A percentile compares a stretch with the other conserved stretches of the same genome.
These are phyloP conservation scores for Mesorhabditis spiculigera DNA, from an alignment of 2,888 invertebrate species.

Conservation along the genomic window DNA sequence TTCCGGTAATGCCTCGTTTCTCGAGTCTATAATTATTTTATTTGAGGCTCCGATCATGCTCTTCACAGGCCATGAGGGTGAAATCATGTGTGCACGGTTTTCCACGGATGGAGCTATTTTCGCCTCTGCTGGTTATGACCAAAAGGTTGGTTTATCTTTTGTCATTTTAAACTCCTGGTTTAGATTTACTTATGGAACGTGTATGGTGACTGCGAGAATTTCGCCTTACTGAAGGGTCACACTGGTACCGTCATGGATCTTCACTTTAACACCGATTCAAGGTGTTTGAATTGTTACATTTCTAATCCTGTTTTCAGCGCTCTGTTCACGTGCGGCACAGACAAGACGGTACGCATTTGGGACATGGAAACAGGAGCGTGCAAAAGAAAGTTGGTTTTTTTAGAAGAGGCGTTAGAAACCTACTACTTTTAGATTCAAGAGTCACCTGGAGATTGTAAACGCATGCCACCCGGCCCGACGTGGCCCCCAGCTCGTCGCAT, in stretches of 20 bases:
- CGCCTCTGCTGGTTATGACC: constrained; percentile 89
- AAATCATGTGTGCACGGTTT: constrained; percentile 86
- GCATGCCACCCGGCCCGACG: constrained; percentile 69
- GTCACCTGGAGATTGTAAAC: constrained; percentile 68
- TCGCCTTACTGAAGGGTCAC: constrained; percentile 87
- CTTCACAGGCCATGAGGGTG: constrained; percentile 88
- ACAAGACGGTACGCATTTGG: constrained; percentile 91
- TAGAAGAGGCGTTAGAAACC: background rate
- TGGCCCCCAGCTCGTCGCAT: constrained; percentile 84
- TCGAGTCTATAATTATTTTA: background rate
- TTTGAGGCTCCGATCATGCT: constrained; percentile 41
- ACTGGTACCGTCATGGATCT: constrained; percentile 91
- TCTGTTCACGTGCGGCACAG: constrained; percentile 86
- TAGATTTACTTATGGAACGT: constrained; percentile 80
- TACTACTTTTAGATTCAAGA: constrained; percentile 22
- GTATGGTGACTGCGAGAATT: constrained; percentile 95
- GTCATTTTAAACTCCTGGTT: constrained; percentile 11
- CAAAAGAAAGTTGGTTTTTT: constrained; percentile 68
- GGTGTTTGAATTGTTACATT: constrained; percentile 4
- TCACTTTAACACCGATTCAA: constrained; percentile 59
- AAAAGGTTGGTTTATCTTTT: constrained; percentile 75
- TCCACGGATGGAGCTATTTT: constrained; percentile 92
- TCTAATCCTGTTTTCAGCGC: constrained; percentile 61
- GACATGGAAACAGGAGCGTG: constrained; percentile 83
- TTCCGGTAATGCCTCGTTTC: background rate